Evolutionary conservation across 2,113 vertebrate species (phyloP).

Genomic region (Pyxicephalus adspersus): DNA sequence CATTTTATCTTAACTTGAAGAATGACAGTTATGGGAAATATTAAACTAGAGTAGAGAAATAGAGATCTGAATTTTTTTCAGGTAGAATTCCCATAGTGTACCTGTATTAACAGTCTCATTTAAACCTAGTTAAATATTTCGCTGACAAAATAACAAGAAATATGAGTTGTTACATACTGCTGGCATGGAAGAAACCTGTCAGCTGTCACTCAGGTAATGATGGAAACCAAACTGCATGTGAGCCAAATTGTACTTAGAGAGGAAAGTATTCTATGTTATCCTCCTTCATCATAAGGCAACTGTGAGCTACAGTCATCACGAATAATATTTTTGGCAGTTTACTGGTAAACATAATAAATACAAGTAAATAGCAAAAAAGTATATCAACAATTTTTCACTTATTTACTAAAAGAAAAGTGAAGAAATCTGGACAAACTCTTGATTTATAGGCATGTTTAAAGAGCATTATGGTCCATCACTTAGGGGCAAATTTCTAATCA

Average conservation of each 20-base stretch:
- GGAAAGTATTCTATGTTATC: not conserved
- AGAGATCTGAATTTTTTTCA: not conserved
- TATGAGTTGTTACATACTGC: not conserved
- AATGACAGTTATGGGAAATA: not conserved
- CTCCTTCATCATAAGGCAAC: not conserved
- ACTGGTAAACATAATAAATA: too few species aligned
- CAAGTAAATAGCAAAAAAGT: too few species aligned
- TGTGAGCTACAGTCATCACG: not conserved
- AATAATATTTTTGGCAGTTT: too few species aligned
- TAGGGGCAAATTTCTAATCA: too few species aligned
- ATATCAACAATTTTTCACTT: too few species aligned
- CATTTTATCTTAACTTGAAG: not conserved
- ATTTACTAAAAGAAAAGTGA: too few species aligned
- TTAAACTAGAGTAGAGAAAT: too few species aligned
- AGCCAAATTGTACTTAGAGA: not conserved
- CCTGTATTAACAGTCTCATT: constrained; percentile 7
- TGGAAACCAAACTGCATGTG: not conserved
- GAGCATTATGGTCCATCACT: too few species aligned
- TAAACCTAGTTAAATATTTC: not conserved
- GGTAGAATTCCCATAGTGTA: not conserved
- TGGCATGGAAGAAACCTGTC: not conserved
- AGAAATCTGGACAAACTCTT: too few species aligned
- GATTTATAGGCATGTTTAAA: too few species aligned
- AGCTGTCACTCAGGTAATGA: constrained; percentile 20
- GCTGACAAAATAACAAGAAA: not conserved